Base-by-base conservation (phyloP, 2,113 vertebrate genomes). In the Megaptera novaeangliae region DNA sequence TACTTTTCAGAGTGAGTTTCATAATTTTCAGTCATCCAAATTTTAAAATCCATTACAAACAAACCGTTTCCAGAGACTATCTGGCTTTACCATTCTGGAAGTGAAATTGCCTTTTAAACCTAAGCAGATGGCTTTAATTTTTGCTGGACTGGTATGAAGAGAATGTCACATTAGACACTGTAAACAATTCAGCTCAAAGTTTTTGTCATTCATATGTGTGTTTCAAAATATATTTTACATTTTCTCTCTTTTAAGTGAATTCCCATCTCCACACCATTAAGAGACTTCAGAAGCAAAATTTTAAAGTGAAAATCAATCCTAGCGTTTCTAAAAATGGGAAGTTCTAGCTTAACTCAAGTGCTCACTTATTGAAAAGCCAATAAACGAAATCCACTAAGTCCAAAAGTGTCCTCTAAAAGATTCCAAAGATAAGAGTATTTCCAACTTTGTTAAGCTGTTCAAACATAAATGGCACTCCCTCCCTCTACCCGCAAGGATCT, bases 51-150 rank as follows among this genome's bases (percentile, higher is more conserved):
- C 12, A 13, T 64, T 87, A 44, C 14, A 89, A 97, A 94, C 81
- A 83, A 94, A 77, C 36, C 39, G 15, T 94, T 91, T 80, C 78
- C 66, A 80, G 84, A 95, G 46, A 85, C 75, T 72, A 25, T 96
- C 66, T 72, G 49, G 92, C n/a, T 49, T 41, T 59, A 81, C 15
- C 63, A 34, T 34, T 96, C 29, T 69, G 25, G 61, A 41, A 39
- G 36, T 94, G 95, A 88, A 97, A 57, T 88, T 77, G 80, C 36
- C 66, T 63, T 83, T 92, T 97, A 97, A 90, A 29, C 44, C 96
- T n/a, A 15, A 68, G 95, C 91, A 96, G 49, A 95, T 77, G 93
- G 18, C 57, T 97, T 94, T 66, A 39, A 92, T 97, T 97, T 97
- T 90, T 94, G 90, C 31, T 77, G 69, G 7, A 44, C 13, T 49